phyloP scores from a whole-genome alignment of 2,888 invertebrate genomes.

The Drosophila mettleri region DNA sequence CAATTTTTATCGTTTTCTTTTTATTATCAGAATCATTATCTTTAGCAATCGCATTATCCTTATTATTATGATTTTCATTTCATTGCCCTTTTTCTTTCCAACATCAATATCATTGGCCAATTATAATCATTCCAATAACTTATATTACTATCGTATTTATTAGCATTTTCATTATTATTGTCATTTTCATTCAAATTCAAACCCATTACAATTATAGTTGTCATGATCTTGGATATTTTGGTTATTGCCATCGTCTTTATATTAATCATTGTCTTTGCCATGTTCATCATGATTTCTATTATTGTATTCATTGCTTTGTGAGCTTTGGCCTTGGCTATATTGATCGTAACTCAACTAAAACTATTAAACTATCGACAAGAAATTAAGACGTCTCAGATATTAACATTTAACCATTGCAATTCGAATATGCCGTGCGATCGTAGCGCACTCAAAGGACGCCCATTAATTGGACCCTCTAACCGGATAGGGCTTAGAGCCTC shows the following conservation, averaged over 20 bases:
- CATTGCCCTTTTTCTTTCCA: too few relatives aligned
- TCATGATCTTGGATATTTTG: neutral
- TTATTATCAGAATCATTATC: too few relatives aligned
- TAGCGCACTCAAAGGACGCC: constrained; percentile 23
- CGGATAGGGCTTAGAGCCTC: constrained; percentile 52
- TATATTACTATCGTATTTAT: neutral
- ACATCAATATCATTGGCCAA: neutral
- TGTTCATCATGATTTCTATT: neutral
- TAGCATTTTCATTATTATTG: neutral
- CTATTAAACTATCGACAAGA: too few relatives aligned
- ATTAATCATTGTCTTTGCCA: neutral
- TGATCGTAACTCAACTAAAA: too few relatives aligned
- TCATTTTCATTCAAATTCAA: neutral
- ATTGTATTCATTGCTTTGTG: neutral
- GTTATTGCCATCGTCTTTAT: neutral
- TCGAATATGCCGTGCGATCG: constrained; percentile 13
- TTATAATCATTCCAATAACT: too few relatives aligned
- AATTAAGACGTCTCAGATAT: neutral
- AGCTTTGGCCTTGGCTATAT: neutral
- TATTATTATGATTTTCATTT: neutral
- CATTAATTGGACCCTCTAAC: constrained; percentile 44
- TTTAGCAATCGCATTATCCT: neutral
- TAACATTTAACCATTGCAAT: too few relatives aligned
- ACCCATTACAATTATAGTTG: neutral
- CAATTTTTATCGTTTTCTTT: too few relatives aligned